phyloP scores from a whole-genome alignment of 2,888 invertebrate species.

The Tenthredo notha region DNA sequence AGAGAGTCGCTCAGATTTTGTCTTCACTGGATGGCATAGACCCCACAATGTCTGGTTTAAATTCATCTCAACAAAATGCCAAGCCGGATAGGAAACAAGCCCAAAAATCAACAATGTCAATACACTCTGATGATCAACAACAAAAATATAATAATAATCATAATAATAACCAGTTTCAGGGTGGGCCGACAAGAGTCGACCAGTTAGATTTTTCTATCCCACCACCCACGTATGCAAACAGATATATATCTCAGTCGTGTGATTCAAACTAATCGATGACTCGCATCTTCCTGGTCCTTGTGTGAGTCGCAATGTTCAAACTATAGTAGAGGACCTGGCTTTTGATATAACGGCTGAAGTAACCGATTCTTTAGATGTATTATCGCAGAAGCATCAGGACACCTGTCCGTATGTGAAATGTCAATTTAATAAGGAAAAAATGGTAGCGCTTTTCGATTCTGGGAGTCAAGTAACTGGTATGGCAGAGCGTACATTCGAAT shows the following conservation, averaged over 20 bases:
- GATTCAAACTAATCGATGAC: constrained; percentile 4
- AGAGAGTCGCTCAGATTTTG: neutral
- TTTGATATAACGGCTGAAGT: neutral
- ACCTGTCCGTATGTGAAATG: constrained; percentile 2
- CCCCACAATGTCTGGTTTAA: too few species aligned
- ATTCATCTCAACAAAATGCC: too few species aligned
- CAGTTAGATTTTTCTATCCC: neutral
- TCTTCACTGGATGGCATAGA: constrained; percentile 1
- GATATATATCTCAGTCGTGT: neutral
- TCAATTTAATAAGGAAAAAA: constrained; percentile 3
- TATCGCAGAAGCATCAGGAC: neutral
- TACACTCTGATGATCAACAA: neutral
- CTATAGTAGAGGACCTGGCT: neutral
- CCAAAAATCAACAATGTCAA: too few species aligned
- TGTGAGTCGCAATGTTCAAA: neutral
- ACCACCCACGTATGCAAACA: neutral
- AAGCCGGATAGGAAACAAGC: too few species aligned
- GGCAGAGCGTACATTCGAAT: neutral
- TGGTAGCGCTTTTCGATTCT: neutral
- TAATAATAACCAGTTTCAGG: neutral
- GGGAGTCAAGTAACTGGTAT: constrained; percentile 4
- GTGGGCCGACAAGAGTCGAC: neutral
- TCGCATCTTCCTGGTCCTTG: neutral
- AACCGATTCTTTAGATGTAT: neutral
- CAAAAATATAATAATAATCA: neutral